phyloP scores from a whole-genome alignment of 1,140 invertebrate species.

The Dreissena polymorpha region DNA sequence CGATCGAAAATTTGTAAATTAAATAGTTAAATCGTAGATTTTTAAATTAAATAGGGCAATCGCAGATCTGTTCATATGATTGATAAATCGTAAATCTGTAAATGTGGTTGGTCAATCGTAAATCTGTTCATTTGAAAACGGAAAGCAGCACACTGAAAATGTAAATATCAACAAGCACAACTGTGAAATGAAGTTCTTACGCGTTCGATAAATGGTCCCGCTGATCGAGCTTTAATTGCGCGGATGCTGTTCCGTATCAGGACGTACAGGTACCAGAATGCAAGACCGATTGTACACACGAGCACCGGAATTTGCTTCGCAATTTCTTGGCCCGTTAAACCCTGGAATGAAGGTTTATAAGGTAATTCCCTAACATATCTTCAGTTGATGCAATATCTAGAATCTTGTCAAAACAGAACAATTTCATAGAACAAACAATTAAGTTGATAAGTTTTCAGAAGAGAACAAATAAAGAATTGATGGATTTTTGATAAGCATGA shows the following conservation, averaged over 20 bases:
- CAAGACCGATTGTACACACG: constrained; percentile 17
- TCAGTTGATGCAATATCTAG: not conserved
- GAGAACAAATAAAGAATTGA: too few species aligned
- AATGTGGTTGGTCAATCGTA: too few species aligned
- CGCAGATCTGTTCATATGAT: too few species aligned
- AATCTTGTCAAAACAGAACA: not conserved
- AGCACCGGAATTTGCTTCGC: constrained; percentile 16
- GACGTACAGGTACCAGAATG: constrained; percentile 20
- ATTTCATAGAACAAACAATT: constrained; percentile 2
- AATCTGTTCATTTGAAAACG: too few species aligned
- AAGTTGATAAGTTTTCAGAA: not conserved
- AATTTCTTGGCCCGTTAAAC: constrained; percentile 12
- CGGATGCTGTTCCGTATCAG: not conserved
- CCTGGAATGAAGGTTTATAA: not conserved
- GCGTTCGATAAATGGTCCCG: constrained; percentile 13
- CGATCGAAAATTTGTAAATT: too few species aligned
- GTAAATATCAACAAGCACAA: not conserved
- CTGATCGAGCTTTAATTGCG: not conserved
- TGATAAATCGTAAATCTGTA: too few species aligned
- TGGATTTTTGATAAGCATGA: too few species aligned
- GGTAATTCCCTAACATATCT: not conserved
- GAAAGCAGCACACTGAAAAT: too few species aligned
- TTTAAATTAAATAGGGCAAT: too few species aligned
- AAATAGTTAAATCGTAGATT: too few species aligned
- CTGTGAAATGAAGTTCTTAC: constrained; percentile 16